A percentile compares a stretch with the other conserved stretches of the same genome.
Conservation (phyloP, 2,888 invertebrate genomes). For the Acrobeloides nanus region DNA sequence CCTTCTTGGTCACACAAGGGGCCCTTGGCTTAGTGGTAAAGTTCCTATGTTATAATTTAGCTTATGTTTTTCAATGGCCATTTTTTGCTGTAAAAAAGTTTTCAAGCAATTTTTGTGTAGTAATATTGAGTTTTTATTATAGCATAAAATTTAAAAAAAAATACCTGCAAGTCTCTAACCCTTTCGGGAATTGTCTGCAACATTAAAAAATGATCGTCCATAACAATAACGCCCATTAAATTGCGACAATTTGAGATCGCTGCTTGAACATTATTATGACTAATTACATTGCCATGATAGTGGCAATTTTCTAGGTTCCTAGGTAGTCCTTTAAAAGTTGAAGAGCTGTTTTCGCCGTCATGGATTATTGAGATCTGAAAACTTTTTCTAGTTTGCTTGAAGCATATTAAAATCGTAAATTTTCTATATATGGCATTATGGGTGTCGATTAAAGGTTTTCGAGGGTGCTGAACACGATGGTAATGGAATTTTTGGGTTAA, state of each 20-base stretch:
- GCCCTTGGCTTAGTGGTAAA: too few species aligned
- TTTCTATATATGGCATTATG: too few species aligned
- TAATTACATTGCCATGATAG: conserved; percentile 29
- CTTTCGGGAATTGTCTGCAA: conserved; percentile 46
- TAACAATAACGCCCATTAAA: conserved; percentile 46
- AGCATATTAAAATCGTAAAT: too few species aligned
- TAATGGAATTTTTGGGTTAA: too few species aligned
- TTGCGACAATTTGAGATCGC: conserved; percentile 47
- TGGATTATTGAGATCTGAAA: conserved; percentile 36
- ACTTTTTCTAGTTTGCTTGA: too few species aligned
- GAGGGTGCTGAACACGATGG: too few species aligned
- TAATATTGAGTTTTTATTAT: too few species aligned
- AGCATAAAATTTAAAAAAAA: neutral
- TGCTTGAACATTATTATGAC: conserved; percentile 27
- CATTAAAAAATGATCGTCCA: conserved; percentile 50
- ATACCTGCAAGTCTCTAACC: conserved; percentile 16
- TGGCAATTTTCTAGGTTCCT: conserved; percentile 33
- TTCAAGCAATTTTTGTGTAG: neutral
- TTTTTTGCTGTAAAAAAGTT: too few species aligned
- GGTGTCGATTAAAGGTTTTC: too few species aligned
- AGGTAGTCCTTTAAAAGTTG: conserved; percentile 27
- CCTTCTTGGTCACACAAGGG: too few species aligned
- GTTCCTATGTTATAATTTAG: too few species aligned
- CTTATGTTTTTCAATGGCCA: too few species aligned
- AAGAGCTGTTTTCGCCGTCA: conserved; percentile 26